Evolutionary conservation across 2,797 vertebrate genomes (phyloP).

Genomic region (Chaenodraco wilsoni): DNA sequence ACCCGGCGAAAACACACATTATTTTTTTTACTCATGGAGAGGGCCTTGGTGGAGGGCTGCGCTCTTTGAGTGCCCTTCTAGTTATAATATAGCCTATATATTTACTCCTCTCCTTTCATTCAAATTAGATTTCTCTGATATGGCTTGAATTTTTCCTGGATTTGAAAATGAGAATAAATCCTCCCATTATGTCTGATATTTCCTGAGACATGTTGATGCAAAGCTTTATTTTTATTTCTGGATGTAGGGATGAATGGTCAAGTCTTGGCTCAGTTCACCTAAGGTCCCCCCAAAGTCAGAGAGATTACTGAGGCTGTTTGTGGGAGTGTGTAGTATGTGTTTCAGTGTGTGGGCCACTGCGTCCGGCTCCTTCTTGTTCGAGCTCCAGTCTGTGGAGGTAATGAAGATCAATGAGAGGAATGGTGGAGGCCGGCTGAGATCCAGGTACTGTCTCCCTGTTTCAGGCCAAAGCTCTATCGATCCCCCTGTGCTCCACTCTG

Average conservation of each 20-base stretch:
- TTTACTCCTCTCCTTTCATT: no score
- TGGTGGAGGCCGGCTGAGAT: slow-evolving; percentile 78
- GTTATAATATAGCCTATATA: no score
- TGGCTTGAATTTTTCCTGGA: no score
- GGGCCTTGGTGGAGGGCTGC: no score
- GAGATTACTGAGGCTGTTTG: slow-evolving; percentile 24
- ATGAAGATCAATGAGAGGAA: slow-evolving; percentile 87
- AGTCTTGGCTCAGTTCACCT: slow-evolving; percentile 22
- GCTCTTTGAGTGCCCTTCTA: no score
- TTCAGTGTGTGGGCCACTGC: slow-evolving; percentile 48
- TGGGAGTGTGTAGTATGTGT: slow-evolving; percentile 36
- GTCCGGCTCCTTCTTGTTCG: slow-evolving; percentile 56
- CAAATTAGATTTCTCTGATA: no score
- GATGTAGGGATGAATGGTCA: not conserved
- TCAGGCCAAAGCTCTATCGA: slow-evolving; percentile 84
- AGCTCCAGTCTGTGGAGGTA: slow-evolving; percentile 76
- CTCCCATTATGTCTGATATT: not conserved
- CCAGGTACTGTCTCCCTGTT: slow-evolving; percentile 83
- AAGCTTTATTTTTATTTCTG: not conserved
- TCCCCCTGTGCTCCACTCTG: slow-evolving; percentile 77
- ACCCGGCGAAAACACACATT: no score
- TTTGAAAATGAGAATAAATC: no score
- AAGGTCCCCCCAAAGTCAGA: slow-evolving; percentile 34
- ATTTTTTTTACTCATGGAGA: no score
- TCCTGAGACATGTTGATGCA: not conserved